A percentile compares a stretch with the other conserved stretches of the same genome.
Conservation (phyloP, 2,113 vertebrate species). For the Vulpes vulpes region DNA sequence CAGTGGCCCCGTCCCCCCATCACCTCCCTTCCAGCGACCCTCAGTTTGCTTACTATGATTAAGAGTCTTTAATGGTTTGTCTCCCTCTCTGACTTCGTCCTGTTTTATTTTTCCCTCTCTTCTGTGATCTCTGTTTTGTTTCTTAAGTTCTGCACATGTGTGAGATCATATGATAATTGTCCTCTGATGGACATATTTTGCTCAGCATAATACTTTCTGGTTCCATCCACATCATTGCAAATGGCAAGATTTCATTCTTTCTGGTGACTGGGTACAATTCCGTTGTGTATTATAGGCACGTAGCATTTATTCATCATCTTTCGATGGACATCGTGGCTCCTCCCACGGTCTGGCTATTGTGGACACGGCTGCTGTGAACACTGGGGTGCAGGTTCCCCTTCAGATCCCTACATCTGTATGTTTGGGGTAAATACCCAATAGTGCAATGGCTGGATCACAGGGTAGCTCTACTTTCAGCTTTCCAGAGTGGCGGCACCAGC, state of each 20-base stretch:
- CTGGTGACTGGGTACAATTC: no score
- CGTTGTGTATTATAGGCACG: no score
- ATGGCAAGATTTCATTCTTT: no score
- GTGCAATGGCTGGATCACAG: accelerated
- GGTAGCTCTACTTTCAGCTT: not conserved
- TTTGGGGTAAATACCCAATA: not conserved
- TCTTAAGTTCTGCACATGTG: not conserved
- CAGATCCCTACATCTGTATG: accelerated
- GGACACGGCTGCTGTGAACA: not conserved
- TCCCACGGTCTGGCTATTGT: not conserved
- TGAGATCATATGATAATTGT: not conserved
- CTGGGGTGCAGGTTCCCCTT: not conserved
- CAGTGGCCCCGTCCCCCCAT: not conserved
- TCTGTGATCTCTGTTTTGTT: not conserved
- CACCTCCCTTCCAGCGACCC: not conserved
- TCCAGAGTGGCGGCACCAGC: not conserved
- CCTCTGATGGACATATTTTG: no score
- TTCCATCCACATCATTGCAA: no score
- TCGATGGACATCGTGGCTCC: no score
- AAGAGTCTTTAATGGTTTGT: not conserved
- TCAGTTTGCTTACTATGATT: not conserved
- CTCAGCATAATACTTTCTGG: no score
- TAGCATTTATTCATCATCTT: no score
- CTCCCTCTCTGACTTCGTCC: not conserved
- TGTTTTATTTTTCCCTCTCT: not conserved